Conservation (phyloP, 2,797 vertebrate genomes). For the Urophycis tenuis region DNA sequence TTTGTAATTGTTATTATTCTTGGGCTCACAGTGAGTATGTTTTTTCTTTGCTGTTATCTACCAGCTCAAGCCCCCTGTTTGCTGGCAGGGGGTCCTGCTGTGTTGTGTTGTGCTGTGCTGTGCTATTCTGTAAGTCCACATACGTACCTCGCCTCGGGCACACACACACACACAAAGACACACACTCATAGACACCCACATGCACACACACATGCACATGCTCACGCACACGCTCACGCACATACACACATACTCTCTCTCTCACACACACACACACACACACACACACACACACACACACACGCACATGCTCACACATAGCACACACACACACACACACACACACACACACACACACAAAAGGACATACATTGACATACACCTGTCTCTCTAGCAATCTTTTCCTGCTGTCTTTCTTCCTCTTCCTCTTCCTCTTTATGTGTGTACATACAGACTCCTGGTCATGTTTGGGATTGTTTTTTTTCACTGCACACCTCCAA, state of each 20-base stretch:
- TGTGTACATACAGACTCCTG: background rate
- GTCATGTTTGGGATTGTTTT: background rate
- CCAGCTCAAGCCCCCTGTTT: constrained; percentile 31
- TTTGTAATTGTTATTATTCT: constrained; percentile 37
- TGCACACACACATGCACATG: background rate
- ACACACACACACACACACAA: background rate
- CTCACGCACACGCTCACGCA: background rate
- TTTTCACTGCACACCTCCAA: background rate
- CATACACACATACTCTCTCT: background rate
- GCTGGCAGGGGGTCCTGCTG: constrained; percentile 30
- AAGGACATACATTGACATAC: background rate
- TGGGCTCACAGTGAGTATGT: constrained; percentile 31
- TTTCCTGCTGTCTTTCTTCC: background rate
- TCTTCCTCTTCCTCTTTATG: background rate
- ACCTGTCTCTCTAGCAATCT: background rate
- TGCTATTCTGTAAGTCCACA: background rate
- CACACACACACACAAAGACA: background rate
- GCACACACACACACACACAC: background rate
- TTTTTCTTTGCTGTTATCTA: constrained; percentile 41
- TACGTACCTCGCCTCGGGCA: constrained; percentile 5
- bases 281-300: background rate
- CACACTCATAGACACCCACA: constrained; percentile 8
- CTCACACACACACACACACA: background rate
- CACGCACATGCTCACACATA: no score
- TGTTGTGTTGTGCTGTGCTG: constrained; percentile 7